Conservation (phyloP, 2,113 vertebrate genomes). For the Isichthys henryi region DNA sequence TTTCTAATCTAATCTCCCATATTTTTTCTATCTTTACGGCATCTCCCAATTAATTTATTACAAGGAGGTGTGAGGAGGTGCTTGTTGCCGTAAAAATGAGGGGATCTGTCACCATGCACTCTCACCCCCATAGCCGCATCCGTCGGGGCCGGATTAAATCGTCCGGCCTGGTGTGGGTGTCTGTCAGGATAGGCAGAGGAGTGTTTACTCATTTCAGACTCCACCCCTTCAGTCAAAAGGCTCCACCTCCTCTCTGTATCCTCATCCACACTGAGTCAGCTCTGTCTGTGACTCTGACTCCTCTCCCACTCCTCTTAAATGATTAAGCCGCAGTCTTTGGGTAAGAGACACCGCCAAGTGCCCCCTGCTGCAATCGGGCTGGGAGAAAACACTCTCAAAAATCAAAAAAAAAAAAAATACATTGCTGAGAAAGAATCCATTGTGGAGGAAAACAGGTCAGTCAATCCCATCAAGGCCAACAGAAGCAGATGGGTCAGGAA, state of each 20-base stretch:
- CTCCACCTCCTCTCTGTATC: not conserved
- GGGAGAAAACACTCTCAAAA: not conserved
- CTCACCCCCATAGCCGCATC: not conserved
- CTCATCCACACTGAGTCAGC: not conserved
- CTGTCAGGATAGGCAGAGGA: not conserved
- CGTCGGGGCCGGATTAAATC: too few relatives aligned
- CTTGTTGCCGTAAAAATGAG: not conserved
- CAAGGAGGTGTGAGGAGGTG: not conserved
- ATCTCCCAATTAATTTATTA: not conserved
- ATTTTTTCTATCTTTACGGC: not conserved
- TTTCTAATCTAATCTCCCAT: not conserved
- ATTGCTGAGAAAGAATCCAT: not conserved
- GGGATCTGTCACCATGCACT: not conserved
- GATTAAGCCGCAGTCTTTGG: not conserved
- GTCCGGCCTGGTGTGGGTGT: not conserved
- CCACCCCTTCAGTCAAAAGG: not conserved
- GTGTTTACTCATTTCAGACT: not conserved
- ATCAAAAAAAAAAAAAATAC: not conserved
- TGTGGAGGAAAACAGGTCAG: not conserved
- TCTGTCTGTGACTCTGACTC: not conserved
- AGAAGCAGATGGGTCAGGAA: not conserved
- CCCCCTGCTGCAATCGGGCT: not conserved
- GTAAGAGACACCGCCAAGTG: not conserved
- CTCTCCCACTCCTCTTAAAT: not conserved
- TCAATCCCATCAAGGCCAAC: not conserved